Evolutionary conservation across 2,888 invertebrate species (phyloP).

Genomic region (Sphecodes monilicornis): DNA sequence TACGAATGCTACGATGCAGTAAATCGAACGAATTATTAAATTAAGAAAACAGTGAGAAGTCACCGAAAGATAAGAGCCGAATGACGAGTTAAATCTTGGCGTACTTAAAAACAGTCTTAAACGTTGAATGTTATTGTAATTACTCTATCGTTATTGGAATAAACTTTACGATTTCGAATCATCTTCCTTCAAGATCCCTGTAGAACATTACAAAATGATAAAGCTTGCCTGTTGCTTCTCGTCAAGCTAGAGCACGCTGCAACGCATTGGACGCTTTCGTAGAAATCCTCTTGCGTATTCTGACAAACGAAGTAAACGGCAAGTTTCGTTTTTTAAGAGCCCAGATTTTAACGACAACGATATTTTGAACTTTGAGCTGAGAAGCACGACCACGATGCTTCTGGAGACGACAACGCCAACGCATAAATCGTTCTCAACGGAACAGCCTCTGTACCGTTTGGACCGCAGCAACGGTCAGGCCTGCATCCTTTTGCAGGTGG

Average conservation of each 20-base stretch:
- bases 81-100: no score
- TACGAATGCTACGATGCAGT: no score
- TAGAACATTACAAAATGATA: background rate
- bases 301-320: background rate
- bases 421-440: constrained; percentile 58
- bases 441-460: constrained; percentile 87
- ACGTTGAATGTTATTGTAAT: no score
- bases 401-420: constrained; percentile 77
- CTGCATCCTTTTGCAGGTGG: constrained; percentile 92
- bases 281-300: background rate
- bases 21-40: no score
- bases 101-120: no score
- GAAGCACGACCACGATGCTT: constrained; percentile 85
- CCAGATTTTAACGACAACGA: background rate
- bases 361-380: constrained; percentile 71
- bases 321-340: background rate
- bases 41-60: no score
- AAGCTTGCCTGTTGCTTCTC: constrained; percentile 8
- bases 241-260: constrained; percentile 1
- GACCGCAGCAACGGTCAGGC: constrained; percentile 90
- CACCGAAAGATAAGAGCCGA: no score
- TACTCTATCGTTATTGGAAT: background rate
- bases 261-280: background rate
- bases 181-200: background rate
- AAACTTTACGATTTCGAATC: background rate